Percentiles rank a stretch among this genome's conserved stretches.
These are phyloP conservation scores for Drosophila micromelanica DNA, from an alignment of 1,140 invertebrate species.

Conservation along the genomic window DNA sequence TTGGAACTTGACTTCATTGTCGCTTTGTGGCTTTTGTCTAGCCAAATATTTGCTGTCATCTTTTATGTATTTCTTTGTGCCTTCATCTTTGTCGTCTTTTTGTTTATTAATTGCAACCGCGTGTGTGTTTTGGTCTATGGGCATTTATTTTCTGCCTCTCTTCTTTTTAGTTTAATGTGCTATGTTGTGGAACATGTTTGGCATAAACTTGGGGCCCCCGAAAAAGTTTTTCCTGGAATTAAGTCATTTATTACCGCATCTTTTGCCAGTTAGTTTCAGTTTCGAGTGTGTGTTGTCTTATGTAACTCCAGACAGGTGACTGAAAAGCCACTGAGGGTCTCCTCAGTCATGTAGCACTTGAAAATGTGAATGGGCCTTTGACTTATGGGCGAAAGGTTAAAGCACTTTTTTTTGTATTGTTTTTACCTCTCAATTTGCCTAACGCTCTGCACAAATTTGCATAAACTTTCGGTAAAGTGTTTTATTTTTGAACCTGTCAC, in stretches of 20 bases:
- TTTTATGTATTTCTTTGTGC: slow-evolving; percentile 21
- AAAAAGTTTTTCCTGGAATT: slow-evolving; percentile 48
- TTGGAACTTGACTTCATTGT: slow-evolving; percentile 30
- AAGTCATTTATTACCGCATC: slow-evolving; percentile 47
- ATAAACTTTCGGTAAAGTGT: slow-evolving; percentile 14
- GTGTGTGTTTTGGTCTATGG: slow-evolving; percentile 33
- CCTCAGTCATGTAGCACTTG: slow-evolving; percentile 18
- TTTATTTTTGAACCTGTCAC: slow-evolving; percentile 3
- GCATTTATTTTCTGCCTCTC: slow-evolving; percentile 1
- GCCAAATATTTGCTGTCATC: slow-evolving; percentile 67
- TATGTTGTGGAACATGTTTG: slow-evolving; percentile 37
- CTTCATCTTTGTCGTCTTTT: slow-evolving; percentile 14
- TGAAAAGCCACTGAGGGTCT: not conserved
- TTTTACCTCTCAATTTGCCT: slow-evolving; percentile 7
- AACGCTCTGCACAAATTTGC: slow-evolving; percentile 22
- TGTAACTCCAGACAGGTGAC: slow-evolving; percentile 39
- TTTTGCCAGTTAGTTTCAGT: not conserved
- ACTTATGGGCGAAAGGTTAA: slow-evolving; percentile 42
- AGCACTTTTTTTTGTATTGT: not conserved
- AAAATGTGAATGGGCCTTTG: slow-evolving; percentile 32
- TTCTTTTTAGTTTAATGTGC: slow-evolving; percentile 13
- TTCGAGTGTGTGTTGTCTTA: slow-evolving; percentile 11
- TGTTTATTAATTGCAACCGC: slow-evolving; percentile 60
- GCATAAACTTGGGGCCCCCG: slow-evolving; percentile 28
- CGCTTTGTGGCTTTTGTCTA: slow-evolving; percentile 23